A percentile compares a stretch with the other conserved stretches of the same genome.
Conservation (phyloP, 2,888 invertebrate genomes). For the Cataglyphis altisquamis region DNA sequence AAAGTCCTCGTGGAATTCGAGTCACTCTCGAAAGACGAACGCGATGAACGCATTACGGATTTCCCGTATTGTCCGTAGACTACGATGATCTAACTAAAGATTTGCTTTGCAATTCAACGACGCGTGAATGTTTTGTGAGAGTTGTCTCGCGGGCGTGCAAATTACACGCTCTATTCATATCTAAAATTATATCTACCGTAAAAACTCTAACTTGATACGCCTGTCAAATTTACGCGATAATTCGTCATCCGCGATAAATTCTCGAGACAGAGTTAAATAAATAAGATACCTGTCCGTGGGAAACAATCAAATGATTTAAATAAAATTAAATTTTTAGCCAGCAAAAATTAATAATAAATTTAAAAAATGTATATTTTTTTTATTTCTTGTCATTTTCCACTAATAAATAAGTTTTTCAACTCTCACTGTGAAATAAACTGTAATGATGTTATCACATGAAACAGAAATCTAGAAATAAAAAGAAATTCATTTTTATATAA, state of each 20-base stretch:
- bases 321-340: conserved; percentile 21
- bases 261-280: not conserved
- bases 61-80: not conserved
- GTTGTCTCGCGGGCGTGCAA: not conserved
- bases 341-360: conserved; percentile 1
- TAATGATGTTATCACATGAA: not conserved
- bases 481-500: not conserved
- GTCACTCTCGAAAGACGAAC: not conserved
- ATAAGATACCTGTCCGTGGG: not conserved
- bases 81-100: conserved; percentile 27
- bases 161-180: conserved; percentile 17
- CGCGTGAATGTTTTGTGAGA: conserved; percentile 21
- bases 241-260: not conserved
- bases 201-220: not conserved
- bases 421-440: not conserved
- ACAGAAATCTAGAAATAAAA: not conserved
- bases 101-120: conserved; percentile 21
- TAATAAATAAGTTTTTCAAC: not conserved
- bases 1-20: conserved; percentile 8
- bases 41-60: conserved; percentile 48
- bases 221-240: conserved; percentile 12
- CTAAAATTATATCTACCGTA: conserved; percentile 16
- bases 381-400: conserved; percentile 14
- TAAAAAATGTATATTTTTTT: conserved; percentile 11
- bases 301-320: not conserved